Evolutionary conservation across 2,888 invertebrate genomes (phyloP).

Genomic region (Stenichneumon culpator): DNA sequence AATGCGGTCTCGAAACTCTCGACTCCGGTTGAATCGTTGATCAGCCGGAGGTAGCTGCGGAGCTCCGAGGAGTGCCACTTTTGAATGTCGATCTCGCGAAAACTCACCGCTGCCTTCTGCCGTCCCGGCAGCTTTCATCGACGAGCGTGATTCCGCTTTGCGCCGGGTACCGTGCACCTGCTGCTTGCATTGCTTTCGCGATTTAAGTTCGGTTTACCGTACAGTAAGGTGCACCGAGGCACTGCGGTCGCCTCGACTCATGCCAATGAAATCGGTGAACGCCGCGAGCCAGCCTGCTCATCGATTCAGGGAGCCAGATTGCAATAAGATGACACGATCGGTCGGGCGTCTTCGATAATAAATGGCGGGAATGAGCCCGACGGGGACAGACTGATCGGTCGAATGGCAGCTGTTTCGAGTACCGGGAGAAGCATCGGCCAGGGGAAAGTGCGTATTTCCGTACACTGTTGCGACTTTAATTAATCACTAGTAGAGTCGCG

Average conservation of each 20-base stretch:
- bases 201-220: slow-evolving; percentile 11
- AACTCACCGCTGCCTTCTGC: slow-evolving; percentile 37
- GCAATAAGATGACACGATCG: slow-evolving; percentile 58
- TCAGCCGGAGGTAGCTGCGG: not conserved
- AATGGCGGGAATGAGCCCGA: slow-evolving; percentile 22
- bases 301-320: slow-evolving; percentile 48
- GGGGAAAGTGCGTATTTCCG: slow-evolving; percentile 10
- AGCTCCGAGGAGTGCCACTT: slow-evolving; percentile 58
- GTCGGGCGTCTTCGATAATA: slow-evolving; percentile 16
- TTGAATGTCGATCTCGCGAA: slow-evolving; percentile 58
- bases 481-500: not conserved
- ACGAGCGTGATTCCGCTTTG: slow-evolving; percentile 65
- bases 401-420: slow-evolving; percentile 39
- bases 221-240: slow-evolving; percentile 23
- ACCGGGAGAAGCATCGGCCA: not conserved
- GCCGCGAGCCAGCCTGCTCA: slow-evolving; percentile 35
- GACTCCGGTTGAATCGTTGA: slow-evolving; percentile 17
- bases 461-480: slow-evolving; percentile 3
- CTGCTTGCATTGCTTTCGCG: slow-evolving; percentile 45
- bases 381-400: slow-evolving; percentile 30
- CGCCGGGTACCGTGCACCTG: slow-evolving; percentile 54
- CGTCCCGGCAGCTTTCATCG: slow-evolving; percentile 62
- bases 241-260: slow-evolving; percentile 34
- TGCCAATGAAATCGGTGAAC: slow-evolving; percentile 53
- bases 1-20: slow-evolving; percentile 43